Conservation (phyloP, 2,113 vertebrate species). For the Megaceryle maxima region DNA sequence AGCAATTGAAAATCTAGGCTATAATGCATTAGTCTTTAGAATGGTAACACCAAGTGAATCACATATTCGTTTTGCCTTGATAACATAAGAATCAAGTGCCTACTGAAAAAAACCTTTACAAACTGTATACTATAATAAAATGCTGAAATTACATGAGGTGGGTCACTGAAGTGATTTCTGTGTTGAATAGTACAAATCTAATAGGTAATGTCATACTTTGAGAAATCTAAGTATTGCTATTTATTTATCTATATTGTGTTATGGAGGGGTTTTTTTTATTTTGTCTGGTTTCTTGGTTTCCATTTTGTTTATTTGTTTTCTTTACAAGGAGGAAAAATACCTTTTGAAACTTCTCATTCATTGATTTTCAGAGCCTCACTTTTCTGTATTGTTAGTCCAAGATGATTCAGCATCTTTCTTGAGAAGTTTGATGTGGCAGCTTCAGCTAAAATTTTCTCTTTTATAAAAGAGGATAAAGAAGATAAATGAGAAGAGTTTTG, state of each 20-base stretch:
- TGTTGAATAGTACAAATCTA: not conserved
- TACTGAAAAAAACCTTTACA: not conserved
- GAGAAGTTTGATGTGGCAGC: not conserved
- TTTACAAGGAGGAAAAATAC: not conserved
- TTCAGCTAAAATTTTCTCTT: not conserved
- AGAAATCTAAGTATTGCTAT: not conserved
- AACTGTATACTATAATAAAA: not conserved
- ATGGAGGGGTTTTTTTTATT: fast-evolving
- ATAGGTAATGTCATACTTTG: not conserved
- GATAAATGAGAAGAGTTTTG: not conserved
- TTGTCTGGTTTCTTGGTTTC: not conserved
- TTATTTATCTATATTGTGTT: not conserved
- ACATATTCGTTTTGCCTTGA: not conserved
- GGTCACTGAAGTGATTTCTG: fast-evolving
- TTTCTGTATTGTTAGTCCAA: not conserved
- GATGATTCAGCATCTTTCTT: not conserved
- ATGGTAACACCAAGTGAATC: not conserved
- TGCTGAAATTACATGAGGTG: not conserved
- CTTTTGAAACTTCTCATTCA: not conserved
- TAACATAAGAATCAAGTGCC: not conserved
- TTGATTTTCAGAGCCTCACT: not conserved
- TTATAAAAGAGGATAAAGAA: not conserved
- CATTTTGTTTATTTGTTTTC: not conserved
- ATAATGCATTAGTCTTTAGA: not conserved
- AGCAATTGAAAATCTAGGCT: not conserved